Base-by-base conservation (phyloP, 2,113 vertebrate genomes). In the Solenodon paradoxus region DNA sequence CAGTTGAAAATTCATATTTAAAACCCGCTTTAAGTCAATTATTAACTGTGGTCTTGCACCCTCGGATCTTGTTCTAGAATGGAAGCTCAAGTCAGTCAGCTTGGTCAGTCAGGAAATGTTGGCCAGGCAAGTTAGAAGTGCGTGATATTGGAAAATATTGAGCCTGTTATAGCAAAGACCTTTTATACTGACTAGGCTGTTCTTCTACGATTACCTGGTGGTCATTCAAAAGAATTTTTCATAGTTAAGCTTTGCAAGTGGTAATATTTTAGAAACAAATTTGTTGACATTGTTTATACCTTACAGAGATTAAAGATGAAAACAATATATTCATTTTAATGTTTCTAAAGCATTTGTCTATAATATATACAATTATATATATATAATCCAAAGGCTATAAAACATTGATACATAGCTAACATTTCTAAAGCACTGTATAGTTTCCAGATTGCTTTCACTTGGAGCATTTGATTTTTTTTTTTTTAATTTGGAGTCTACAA, bases 391-490 rank as follows among this genome's bases (percentile, higher is more conserved):
- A 32, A 10, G n/a, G 30, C 4, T 10, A 13, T 24, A 63, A 22
- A 61, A 63, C 61, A 32, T 63, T 32, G 28, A 63, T 61, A 61
- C 26, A 28, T 78, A 61, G 82, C 40, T 55, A 61, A 66, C 17
- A 81, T 64, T 84, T 88, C 69, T 75, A 92, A 81, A 95, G 26
- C 24, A 72, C 35, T 86, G 53, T 35, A 38, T 42, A 66, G 28
- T 96, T 92, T 94, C 68, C 38, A 92, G 92, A 74, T 72, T 86
- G 68, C 64, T 79, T 90, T 93, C 35, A 80, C 88, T 40, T 75
- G 59, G 64, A 83, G 59, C 51, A 88, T 69, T 64, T 94, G 40
- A 77, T 81, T 78, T 92, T 71, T 82, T 8, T 57, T n/a, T 95
- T 47, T n/a, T n/a, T n/a, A n/a, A 49, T 82, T 63, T 82, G 51